These are phyloP conservation scores for Muricea muricata DNA, from an alignment of 92 coral and sea anemone genomes.

Conservation along the genomic window DNA sequence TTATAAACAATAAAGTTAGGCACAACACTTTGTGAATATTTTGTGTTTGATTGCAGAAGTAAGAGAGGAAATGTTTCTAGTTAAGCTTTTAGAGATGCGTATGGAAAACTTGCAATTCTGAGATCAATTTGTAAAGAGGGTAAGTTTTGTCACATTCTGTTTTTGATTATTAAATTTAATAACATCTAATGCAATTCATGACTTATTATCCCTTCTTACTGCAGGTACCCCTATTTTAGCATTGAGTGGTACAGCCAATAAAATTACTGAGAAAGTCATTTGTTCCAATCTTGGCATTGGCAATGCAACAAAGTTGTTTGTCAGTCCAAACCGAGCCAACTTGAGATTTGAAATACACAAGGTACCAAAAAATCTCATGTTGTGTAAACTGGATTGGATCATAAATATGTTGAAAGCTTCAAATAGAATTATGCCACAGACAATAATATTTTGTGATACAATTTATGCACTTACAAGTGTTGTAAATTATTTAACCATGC, in stretches of 20 bases:
- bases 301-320: constrained; percentile 25
- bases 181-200: not conserved
- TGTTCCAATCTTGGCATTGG: constrained; percentile 33
- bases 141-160: not conserved
- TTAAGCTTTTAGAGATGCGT: constrained; percentile 40
- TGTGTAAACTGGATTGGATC: constrained; percentile 55
- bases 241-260: constrained; percentile 65
- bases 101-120: constrained; percentile 43
- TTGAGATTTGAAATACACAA: constrained; percentile 27
- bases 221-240: constrained; percentile 52
- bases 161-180: not conserved
- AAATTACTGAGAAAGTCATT: constrained; percentile 43
- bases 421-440: not conserved
- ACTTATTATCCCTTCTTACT: not conserved
- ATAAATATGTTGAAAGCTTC: constrained; percentile 17
- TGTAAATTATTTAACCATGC: constrained; percentile 19
- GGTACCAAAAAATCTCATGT: constrained; percentile 19
- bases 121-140: constrained; percentile 51
- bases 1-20: too few species aligned
- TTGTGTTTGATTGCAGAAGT: not conserved
- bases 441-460: constrained; percentile 12
- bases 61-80: not conserved
- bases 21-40: too few species aligned
- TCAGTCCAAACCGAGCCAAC: constrained; percentile 59
- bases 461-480: constrained; percentile 15